Base-by-base conservation (phyloP, 2,888 invertebrate species). In the Bunonema sp. region DNA sequence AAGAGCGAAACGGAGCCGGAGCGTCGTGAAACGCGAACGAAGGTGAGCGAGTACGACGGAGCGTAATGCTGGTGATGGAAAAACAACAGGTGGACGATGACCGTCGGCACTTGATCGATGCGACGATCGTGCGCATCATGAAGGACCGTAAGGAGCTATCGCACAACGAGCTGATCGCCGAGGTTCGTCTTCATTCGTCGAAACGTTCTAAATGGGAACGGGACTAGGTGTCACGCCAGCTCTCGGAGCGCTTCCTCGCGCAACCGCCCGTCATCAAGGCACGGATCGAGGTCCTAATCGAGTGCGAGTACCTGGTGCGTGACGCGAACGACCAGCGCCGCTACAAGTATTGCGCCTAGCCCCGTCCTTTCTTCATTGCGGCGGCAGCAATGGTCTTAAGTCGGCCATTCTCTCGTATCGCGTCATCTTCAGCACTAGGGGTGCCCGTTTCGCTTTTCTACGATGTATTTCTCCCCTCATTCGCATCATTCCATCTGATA, bases 61-160 rank as follows among this genome's bases (percentile, higher is more conserved):
- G n/a, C n/a, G n/a, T n/a, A n/a, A n/a, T n/a, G n/a, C n/a, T n/a
- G n/a, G n/a, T n/a, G n/a, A n/a, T n/a, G n/a, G n/a, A n/a, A n/a
- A n/a, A 15, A 20, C 30, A 30, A n/a, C 23, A 51, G 49, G 87
- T 89, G 35, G 93, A 97, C 70, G 93, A 97, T 72, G 93, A 97
- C 74, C 79, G 93, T 58, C 93, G 93, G 72, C 91, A 93, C 72
- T 93, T 93, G 76, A 93, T 97, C 59, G 97, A 97, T 75, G 93
- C 93, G 37, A 93, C 93, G 50, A 89, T 97, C 69, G 93, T 97
- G 50, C 79, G 89, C 69, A 91, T 97, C 70, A 97, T 97, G 97
- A 97, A 97, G 74, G 84, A 88, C 36, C 78, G 93, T 54, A 89
- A 91, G 77, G 80, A 82, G 66, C 82, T 93, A 80, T 79, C 70